A percentile compares a stretch with the other conserved stretches of the same genome.
Evolutionary conservation across 2,113 vertebrate genomes (phyloP).

Genomic region (Casuarius casuarius): DNA sequence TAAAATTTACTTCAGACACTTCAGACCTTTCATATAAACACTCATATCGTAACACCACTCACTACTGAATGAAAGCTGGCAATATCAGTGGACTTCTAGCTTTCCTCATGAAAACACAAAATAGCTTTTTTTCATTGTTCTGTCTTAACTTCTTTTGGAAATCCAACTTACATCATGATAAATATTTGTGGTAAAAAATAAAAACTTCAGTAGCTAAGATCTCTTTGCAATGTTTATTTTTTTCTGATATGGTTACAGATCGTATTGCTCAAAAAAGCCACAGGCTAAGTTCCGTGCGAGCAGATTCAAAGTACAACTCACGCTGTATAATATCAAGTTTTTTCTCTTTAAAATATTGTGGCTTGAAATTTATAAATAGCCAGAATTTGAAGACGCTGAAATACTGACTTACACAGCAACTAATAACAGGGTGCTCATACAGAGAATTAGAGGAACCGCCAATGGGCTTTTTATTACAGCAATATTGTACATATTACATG

Average conservation of each 20-base stretch:
- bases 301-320: not conserved
- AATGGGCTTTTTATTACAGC: slow-evolving; percentile 64
- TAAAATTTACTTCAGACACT: slow-evolving; percentile 57
- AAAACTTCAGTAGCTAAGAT: not conserved
- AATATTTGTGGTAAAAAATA: not conserved
- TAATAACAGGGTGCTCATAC: slow-evolving; percentile 56
- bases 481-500: slow-evolving; percentile 63
- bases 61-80: not conserved
- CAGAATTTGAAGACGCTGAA: slow-evolving; percentile 47
- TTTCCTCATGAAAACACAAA: not conserved
- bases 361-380: slow-evolving; percentile 32
- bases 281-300: not conserved
- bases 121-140: not conserved
- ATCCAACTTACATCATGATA: not conserved
- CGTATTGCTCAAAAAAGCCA: not conserved
- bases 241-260: not conserved
- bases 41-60: not conserved
- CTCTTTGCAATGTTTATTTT: not conserved
- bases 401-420: slow-evolving; percentile 48
- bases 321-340: not conserved
- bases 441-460: slow-evolving; percentile 63
- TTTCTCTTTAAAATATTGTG: slow-evolving; percentile 5
- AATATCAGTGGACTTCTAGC: not conserved
- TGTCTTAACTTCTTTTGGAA: not conserved
- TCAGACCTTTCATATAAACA: slow-evolving; percentile 17